Base-by-base conservation (phyloP, 2,797 vertebrate genomes). In the Pogonophryne albipinna region DNA sequence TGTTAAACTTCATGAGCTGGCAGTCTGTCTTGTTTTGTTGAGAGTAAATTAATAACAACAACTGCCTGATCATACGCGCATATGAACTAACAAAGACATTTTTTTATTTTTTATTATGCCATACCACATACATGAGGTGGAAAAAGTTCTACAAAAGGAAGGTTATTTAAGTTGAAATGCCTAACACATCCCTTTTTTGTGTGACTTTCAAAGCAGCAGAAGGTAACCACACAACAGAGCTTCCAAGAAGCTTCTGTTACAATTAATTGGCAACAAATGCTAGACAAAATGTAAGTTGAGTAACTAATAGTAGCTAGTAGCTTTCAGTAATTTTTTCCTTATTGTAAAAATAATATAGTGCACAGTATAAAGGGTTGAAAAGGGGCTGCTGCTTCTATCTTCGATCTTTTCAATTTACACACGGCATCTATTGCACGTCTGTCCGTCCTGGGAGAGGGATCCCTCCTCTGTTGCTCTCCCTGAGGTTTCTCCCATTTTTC, bases 1-100 rank as follows among this genome's bases (percentile, higher is more conserved):
- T 79, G 58, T 76, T 68, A 69, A 88, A 85, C 72, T 77, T 79
- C 38, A 76, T 66, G 59, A 82, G 64, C 75, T 80, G 61, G 58
- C 62, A 74, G 23, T 75, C 62, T 71, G 59, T 71, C 65, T 38
- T 27, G 49, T 63, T 83, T 58, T 80, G 58, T 77, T 56, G 41
- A 56, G 72, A 63, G 17, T 58, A 67, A 46, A 34, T 74, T 63
- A 1, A 81, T 38, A 71, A 55, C 71, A 27, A 27, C 23, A 50
- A 69, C 58, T 62, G 52, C 38, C 47, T 46, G 50, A 65, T 79
- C 53, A 41, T 2, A 38, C 4, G 8, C 16, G 2, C 6, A 15
- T 1, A 31, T 38, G 23, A 55, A 34, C 75, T 68, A 61, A 80
- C 42, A 15, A 20, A 55, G 3, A 27, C 23, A n/a, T 34, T 7